phyloP scores from a whole-genome alignment of 2,888 invertebrate species.

The Pinctada fucata region DNA sequence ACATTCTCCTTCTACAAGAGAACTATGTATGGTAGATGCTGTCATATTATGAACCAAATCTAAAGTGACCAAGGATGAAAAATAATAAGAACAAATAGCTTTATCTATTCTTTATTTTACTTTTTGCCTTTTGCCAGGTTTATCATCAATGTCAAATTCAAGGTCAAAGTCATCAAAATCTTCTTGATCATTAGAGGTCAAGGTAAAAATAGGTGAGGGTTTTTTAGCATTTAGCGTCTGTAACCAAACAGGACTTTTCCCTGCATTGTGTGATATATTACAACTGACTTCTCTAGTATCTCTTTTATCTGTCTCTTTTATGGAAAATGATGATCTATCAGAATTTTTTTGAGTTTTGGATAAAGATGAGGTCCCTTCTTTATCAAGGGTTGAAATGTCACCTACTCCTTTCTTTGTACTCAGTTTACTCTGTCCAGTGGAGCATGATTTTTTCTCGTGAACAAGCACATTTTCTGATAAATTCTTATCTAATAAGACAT shows the following conservation, averaged over 20 bases:
- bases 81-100: background rate
- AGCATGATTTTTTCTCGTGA: background rate
- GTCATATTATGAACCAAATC: too few relatives aligned
- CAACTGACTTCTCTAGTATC: background rate
- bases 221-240: conserved; percentile 48
- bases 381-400: background rate
- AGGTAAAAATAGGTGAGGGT: conserved; percentile 40
- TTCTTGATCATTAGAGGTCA: conserved; percentile 34
- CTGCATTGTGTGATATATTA: background rate
- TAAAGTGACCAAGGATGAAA: too few relatives aligned
- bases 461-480: conserved; percentile 40
- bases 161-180: conserved; percentile 56
- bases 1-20: too few relatives aligned
- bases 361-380: background rate
- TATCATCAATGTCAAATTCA: conserved; percentile 46
- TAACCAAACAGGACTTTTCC: conserved; percentile 53
- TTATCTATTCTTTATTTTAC: conserved; percentile 13
- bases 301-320: background rate
- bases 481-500: conserved; percentile 12
- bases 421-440: background rate
- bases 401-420: background rate
- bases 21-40: too few relatives aligned
- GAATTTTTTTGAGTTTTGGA: background rate
- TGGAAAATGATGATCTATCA: background rate
- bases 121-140: conserved; percentile 38